Conservation (phyloP, 2,113 vertebrate species). For the Penelope pileata region DNA sequence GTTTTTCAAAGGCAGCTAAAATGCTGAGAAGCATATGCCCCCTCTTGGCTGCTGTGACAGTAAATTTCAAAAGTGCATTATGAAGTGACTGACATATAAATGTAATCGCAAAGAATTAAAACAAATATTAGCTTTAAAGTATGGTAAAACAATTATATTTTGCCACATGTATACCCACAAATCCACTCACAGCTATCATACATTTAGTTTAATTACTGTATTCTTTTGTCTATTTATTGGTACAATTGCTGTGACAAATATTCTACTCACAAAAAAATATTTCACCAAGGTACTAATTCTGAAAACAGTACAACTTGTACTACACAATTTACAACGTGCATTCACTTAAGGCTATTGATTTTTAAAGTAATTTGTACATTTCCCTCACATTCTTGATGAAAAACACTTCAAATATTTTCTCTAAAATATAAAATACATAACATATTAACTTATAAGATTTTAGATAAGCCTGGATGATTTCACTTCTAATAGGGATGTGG, state of each 20-base stretch:
- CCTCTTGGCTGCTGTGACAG: neutral
- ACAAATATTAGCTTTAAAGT: neutral
- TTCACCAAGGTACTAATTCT: neutral
- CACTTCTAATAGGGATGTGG: neutral
- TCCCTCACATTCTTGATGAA: neutral
- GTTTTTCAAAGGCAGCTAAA: neutral
- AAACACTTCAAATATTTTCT: neutral
- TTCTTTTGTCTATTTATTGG: neutral
- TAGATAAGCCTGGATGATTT: neutral
- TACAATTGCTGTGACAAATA: neutral
- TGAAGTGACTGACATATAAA: neutral
- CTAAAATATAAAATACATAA: neutral
- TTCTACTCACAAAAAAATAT: neutral
- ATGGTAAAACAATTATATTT: neutral
- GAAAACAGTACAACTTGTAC: neutral
- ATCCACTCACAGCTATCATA: neutral
- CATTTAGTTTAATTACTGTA: neutral
- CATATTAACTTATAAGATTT: neutral
- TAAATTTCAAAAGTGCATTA: neutral
- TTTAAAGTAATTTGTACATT: neutral
- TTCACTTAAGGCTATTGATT: neutral
- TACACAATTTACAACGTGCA: neutral
- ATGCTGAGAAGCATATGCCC: rapidly evolving
- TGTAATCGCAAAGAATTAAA: neutral
- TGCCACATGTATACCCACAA: neutral